These are phyloP conservation scores for Amaurobius ferox DNA, from an alignment of 2,888 invertebrate species.

Conservation along the genomic window DNA sequence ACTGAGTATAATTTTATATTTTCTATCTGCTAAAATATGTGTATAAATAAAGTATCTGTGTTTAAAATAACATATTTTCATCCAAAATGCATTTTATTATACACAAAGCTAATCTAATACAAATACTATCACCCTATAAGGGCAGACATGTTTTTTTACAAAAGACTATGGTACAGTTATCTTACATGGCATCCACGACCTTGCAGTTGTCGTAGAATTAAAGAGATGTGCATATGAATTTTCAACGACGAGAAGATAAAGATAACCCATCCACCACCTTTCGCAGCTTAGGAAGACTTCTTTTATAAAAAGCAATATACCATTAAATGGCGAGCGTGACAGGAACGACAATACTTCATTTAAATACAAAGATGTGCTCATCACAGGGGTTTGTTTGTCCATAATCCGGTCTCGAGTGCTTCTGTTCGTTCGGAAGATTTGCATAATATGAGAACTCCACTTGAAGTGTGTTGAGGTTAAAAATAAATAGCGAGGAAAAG, in stretches of 20 bases:
- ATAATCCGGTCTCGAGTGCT: constrained; percentile 12
- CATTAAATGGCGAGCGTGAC: constrained; percentile 37
- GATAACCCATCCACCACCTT: constrained; percentile 28
- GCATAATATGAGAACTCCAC: background rate
- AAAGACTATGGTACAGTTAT: constrained; percentile 20
- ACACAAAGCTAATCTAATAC: constrained; percentile 60
- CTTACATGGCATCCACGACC: background rate
- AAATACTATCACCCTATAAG: constrained; percentile 6
- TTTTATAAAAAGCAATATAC: background rate
- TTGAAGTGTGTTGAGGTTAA: background rate
- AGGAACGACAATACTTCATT: constrained; percentile 48
- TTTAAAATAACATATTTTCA: background rate
- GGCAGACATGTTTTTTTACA: constrained; percentile 26
- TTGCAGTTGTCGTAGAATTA: background rate
- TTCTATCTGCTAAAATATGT: background rate
- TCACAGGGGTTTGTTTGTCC: constrained; percentile 51
- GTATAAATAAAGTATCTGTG: background rate
- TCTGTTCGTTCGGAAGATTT: constrained; percentile 3
- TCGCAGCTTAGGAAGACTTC: background rate
- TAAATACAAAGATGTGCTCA: constrained; percentile 47
- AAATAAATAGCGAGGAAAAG: background rate
- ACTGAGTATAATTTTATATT: too few species aligned
- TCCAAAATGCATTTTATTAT: constrained; percentile 50
- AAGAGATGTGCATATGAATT: background rate
- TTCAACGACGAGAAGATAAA: background rate